Evolutionary conservation across 2,797 vertebrate species (phyloP), one percentile per base, ranked within the genome.

Genomic region (Pipistrellus kuhlii): DNA sequence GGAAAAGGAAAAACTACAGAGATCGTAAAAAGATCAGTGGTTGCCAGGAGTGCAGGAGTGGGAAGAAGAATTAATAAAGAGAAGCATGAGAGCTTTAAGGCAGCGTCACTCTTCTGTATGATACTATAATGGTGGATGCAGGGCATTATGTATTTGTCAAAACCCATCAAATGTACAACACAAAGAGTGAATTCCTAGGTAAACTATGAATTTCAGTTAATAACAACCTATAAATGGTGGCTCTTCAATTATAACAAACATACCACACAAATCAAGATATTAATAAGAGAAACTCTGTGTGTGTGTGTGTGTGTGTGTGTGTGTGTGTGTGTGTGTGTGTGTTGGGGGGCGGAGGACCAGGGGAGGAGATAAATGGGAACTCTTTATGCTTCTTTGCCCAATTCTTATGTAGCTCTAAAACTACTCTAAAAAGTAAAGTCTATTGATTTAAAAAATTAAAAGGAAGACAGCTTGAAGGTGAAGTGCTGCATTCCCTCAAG

Each of bases 401-500:
- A 2, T 76, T 93, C 85, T 94, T 83, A 41, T 55, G 9, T 86
- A 88, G 84, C 68, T 2, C 38, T 88, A 90, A 96, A 93, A 7
- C n/a, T 64, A 1, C 14, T 51, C 44, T 66, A 11, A 81, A 90
- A 89, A 91, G 21, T 69, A 38, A 53, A 88, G 6, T 66, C 9
- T 30, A 25, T 46, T 72, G 59, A 48, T 73, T 68, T 32, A 51
- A 6, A 75, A 48, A 81, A 46, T 13, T n/a, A 55, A 35, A n/a
- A 51, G 6, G n/a, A 78, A 87, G 10, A n/a, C 8, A 57, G 27
- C 11, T 72, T 75, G 27, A 71, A 89, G 38, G 15, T 30, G 10
- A 91, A 80, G 25, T 10, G 15, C 1, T 89, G 0, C 3, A 6
- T 78, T 91, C 10, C 30, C 62, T 14, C 13, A 76, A 84, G 72